Base-by-base conservation (phyloP, 2,888 invertebrate genomes). In the Pandemis corylana region DNA sequence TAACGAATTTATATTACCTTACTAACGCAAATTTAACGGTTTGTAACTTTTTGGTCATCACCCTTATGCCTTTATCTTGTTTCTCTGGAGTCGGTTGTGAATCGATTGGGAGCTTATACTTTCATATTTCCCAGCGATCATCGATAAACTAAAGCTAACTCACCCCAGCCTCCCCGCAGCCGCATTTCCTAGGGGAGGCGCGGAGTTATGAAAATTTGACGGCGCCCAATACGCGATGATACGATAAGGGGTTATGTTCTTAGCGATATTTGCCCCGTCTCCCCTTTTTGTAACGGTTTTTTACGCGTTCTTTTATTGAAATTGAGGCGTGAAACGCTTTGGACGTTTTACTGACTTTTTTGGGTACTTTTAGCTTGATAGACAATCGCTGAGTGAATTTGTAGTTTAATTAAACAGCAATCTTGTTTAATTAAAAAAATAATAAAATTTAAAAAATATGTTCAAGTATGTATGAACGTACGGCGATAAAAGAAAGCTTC, bases 141-240 rank as follows among this genome's bases (percentile, higher is more conserved):
- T 90, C 89, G 89, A 90, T 89, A 88, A 83, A 85, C 84, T 88
- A 88, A 89, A 86, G 78, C 77, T 28, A 72, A 71, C 65, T 44
- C 51, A 36, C 59, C 64, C 68, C 71, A 42, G 67, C 73, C 64
- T 68, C 71, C 74, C 67, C 82, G 80, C 28, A 36, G 28, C 86
- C 86, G 77, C 89, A 91, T 90, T 90, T 92, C 91, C 92, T 83
- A 77, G 88, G 89, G 87, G 80, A 81, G 83, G 76, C 76, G 71
- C 61, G 63, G 81, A 80, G 88, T 87, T 91, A 92, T 94, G 91
- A 93, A 93, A 93, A 90, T 93, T 89, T 92, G 90, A 91, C 91
- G 85, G 78, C 81, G 81, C 78, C 87, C 91, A 84, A 90, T 91
- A 91, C 85, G 88, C 89, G 93, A 92, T 93, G 92, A 93, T 93